Percentiles rank a stretch among this genome's conserved stretches.
Evolutionary conservation across 2,888 invertebrate genomes (phyloP).

Genomic region (Belgica antarctica): DNA sequence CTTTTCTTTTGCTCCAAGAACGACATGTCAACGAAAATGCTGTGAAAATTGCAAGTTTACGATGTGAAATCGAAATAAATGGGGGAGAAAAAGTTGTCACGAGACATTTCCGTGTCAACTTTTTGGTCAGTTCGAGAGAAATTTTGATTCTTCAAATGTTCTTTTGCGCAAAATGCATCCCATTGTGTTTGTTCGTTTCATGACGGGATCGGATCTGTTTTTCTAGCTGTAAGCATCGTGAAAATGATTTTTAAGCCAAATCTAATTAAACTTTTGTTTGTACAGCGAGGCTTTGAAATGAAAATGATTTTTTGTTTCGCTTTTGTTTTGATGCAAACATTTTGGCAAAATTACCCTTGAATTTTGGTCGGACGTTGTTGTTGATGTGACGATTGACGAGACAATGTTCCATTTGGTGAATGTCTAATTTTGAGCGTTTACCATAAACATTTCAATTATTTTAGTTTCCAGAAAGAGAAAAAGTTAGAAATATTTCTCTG

Average conservation of each 20-base stretch:
- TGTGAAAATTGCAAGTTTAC: constrained; percentile 48
- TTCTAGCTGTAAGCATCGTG: neutral
- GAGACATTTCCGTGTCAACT: neutral
- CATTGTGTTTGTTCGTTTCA: neutral
- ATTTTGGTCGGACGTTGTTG: constrained; percentile 52
- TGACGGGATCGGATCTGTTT: neutral
- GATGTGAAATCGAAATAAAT: constrained; percentile 16
- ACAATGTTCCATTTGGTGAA: constrained; percentile 39
- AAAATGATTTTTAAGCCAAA: neutral
- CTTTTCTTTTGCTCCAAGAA: constrained; percentile 72
- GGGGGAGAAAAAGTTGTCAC: neutral
- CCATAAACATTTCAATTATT: constrained; percentile 8
- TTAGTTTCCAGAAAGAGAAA: constrained; percentile 7
- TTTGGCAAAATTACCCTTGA: constrained; percentile 52
- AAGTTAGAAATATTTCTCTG: neutral
- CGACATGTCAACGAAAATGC: constrained; percentile 81
- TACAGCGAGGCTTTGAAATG: constrained; percentile 10
- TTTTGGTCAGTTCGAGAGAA: no score
- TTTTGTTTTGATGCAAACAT: constrained; percentile 15
- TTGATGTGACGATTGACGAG: constrained; percentile 25
- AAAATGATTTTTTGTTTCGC: constrained; percentile 13
- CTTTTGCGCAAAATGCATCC: neutral
- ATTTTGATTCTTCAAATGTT: neutral
- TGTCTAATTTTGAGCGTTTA: constrained; percentile 41
- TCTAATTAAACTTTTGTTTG: neutral